phyloP scores from a whole-genome alignment of 1,140 invertebrate species.

The Caenorhabditis brenneri region DNA sequence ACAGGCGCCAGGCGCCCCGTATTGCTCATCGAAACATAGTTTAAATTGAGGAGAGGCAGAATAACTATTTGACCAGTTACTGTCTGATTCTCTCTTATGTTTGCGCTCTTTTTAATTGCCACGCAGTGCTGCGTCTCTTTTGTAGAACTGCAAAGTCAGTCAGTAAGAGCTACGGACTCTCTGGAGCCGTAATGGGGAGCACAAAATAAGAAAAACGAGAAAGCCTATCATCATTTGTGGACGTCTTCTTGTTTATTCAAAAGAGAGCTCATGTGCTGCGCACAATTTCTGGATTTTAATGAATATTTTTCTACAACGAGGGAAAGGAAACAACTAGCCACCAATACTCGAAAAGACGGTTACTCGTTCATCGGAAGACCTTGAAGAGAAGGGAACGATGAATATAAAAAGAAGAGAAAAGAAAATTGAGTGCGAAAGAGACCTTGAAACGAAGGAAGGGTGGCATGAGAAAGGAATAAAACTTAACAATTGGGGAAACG shows the following conservation, averaged over 20 bases:
- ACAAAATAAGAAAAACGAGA: background rate
- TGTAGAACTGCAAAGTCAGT: too few relatives aligned
- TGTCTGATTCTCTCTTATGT: background rate
- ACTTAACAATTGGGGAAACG: background rate
- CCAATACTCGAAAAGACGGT: background rate
- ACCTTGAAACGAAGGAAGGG: background rate
- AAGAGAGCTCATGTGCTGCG: background rate
- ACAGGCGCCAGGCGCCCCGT: background rate
- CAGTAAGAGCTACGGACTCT: too few relatives aligned
- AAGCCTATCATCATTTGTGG: background rate
- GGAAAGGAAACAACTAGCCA: too few relatives aligned
- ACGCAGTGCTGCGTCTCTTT: background rate
- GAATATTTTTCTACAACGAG: too few relatives aligned
- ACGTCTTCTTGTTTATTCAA: background rate
- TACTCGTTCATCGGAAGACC: background rate
- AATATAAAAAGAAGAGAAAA: background rate
- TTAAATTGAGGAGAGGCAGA: background rate
- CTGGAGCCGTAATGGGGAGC: background rate
- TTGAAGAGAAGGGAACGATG: background rate
- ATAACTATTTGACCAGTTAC: background rate
- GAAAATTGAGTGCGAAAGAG: background rate
- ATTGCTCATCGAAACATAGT: background rate
- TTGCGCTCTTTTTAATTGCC: background rate
- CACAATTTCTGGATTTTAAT: too few relatives aligned
- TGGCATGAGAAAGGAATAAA: too few relatives aligned